Conservation (phyloP, 2,113 vertebrate species). For the Bubo bubo region DNA sequence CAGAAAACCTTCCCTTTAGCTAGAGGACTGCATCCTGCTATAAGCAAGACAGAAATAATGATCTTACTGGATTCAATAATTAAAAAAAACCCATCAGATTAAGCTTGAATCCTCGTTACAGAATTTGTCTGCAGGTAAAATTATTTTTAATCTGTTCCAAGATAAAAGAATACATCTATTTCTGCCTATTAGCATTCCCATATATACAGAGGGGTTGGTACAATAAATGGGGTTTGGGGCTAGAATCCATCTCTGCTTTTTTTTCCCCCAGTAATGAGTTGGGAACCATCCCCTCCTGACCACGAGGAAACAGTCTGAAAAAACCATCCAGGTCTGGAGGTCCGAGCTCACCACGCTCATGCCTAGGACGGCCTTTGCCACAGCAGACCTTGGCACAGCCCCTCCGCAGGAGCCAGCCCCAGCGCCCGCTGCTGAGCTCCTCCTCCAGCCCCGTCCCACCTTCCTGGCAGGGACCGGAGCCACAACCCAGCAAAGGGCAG, state of each 20-base stretch:
- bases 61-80: background rate
- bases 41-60: background rate
- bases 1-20: background rate
- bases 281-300: background rate
- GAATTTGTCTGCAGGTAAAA: background rate
- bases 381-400: fast-evolving
- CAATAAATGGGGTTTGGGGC: background rate
- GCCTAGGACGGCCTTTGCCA: background rate
- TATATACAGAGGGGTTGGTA: background rate
- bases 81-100: background rate
- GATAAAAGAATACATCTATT: background rate
- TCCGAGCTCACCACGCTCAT: background rate
- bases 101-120: background rate
- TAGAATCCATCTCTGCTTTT: background rate
- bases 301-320: background rate
- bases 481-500: fast-evolving
- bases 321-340: fast-evolving
- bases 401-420: background rate
- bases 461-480: background rate
- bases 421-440: background rate
- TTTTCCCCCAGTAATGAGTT: background rate
- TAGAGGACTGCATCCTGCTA: background rate
- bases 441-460: background rate
- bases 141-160: background rate
- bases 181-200: background rate